Evolutionary conservation across 1,140 invertebrate species (phyloP).

Genomic region (Camponotus vicinus): DNA sequence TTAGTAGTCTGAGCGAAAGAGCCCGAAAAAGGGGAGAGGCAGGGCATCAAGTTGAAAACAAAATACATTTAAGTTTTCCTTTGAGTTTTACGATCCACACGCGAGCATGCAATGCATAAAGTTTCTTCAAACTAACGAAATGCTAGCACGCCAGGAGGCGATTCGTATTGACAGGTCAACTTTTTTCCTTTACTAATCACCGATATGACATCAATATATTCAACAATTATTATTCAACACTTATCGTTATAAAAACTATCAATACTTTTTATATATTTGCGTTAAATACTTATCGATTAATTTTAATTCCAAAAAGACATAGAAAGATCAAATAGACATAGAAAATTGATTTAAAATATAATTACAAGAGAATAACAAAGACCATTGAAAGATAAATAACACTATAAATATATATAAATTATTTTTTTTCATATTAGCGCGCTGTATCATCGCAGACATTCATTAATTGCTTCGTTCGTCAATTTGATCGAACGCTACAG

Average conservation of each 20-base stretch:
- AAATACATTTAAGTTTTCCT: conserved; percentile 70
- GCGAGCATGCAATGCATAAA: conserved; percentile 28
- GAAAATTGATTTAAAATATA: conserved; percentile 23
- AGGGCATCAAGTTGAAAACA: conserved; percentile 56
- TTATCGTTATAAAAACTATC: neutral
- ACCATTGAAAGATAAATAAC: neutral
- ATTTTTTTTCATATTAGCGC: conserved; percentile 16
- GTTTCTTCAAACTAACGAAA: conserved; percentile 27
- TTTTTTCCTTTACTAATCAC: neutral
- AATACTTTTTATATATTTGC: neutral
- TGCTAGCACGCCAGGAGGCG: neutral
- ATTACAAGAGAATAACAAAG: neutral
- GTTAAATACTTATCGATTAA: neutral
- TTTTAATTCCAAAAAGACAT: neutral
- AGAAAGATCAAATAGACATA: neutral
- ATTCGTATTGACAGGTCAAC: neutral
- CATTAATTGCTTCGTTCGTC: conserved; percentile 9
- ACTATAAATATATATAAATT: conserved; percentile 33
- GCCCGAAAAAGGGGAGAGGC: neutral
- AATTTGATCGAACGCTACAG: neutral
- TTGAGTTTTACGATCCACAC: conserved; percentile 1
- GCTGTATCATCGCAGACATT: neutral
- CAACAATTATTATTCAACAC: conserved; percentile 23
- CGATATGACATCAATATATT: conserved; percentile 3
- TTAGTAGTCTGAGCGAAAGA: conserved; percentile 16